Evolutionary conservation across 2,888 invertebrate species (phyloP), one percentile per base, ranked within the genome.

Genomic region (Drosophila peninsularis): DNA sequence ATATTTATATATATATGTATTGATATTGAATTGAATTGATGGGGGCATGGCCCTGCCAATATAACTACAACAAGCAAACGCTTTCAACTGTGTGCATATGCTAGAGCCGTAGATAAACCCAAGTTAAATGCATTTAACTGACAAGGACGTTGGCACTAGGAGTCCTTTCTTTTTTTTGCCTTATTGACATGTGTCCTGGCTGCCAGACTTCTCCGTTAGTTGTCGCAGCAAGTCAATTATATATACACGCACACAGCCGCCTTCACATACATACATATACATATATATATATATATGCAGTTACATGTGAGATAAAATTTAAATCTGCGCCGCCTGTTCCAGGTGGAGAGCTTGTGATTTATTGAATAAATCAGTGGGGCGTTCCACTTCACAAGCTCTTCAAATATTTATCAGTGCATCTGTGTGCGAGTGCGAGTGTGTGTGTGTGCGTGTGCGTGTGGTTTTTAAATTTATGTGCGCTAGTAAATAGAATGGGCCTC

Each of bases 301-400:
- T 44, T 44, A 44, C 14, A 42, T 17, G 24, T 11, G 78, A 81
- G 70, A 84, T 81, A 73, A 71, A 82, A 82, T 79, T 82, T 73
- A 78, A 88, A 84, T 75, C 88, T 71, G 69, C 71, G 62, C 53
- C 74, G 53, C 68, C 62, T 75, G 55, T 44, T 64, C 34, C 70
- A 66, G 72, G 71, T 67, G 63, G 62, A 68, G 63, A 70, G 68
- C 80, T 79, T 89, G 79, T 87, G 87, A 85, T 89, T 89, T 85
- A 85, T 85, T 85, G 78, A 89, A 85, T 89, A 89, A 85, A 85
- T 85, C 85, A 89, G 84, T 71, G 76, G 78, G 72, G 63, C 52
- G 60, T 71, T 64, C 36, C 44, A 64, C 54, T 62, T 67, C 54
- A 64, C 67, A 49, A 65, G 70, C 57, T 72, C 69, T 64, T 82